A percentile compares a stretch with the other conserved stretches of the same genome.
These are phyloP conservation scores for Eumacrocentrus americanus DNA, from an alignment of 2,888 invertebrate genomes.

Conservation along the genomic window DNA sequence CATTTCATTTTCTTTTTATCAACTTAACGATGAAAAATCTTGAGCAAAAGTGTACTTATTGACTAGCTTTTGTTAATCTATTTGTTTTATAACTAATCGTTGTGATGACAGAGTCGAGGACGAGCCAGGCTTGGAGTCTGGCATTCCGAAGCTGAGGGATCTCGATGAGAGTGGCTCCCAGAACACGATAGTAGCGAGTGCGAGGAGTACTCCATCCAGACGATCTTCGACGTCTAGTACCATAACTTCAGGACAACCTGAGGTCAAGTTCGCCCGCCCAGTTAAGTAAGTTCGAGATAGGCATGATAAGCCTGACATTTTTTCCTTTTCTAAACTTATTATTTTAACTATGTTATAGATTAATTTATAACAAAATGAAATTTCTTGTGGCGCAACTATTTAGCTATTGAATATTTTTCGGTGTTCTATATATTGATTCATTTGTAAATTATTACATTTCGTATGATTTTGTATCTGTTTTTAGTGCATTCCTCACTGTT, in stretches of 20 bases:
- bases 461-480: conserved; percentile 26
- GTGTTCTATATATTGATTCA: too few relatives aligned
- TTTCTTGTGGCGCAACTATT: neutral
- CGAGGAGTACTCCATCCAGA: conserved; percentile 44
- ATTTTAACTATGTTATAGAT: conserved; percentile 11
- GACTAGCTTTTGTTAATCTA: conserved; percentile 8
- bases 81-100: conserved; percentile 1
- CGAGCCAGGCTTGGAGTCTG: conserved; percentile 44
- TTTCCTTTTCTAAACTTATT: neutral
- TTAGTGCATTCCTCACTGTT: conserved; percentile 29
- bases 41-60: too few relatives aligned
- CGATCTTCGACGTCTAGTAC: conserved; percentile 46
- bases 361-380: neutral
- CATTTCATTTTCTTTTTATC: neutral
- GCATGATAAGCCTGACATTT: conserved; percentile 35
- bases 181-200: conserved; percentile 46
- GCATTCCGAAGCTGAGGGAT: conserved; percentile 45
- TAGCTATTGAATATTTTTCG: conserved; percentile 5
- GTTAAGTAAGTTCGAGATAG: conserved; percentile 52
- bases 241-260: conserved; percentile 48
- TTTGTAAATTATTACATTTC: conserved; percentile 15
- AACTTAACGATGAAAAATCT: neutral
- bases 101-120: conserved; percentile 43
- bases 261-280: conserved; percentile 58
- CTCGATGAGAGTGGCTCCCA: conserved; percentile 46